Evolutionary conservation across 2,888 invertebrate genomes (phyloP).

Genomic region (Phytoseiulus persimilis): DNA sequence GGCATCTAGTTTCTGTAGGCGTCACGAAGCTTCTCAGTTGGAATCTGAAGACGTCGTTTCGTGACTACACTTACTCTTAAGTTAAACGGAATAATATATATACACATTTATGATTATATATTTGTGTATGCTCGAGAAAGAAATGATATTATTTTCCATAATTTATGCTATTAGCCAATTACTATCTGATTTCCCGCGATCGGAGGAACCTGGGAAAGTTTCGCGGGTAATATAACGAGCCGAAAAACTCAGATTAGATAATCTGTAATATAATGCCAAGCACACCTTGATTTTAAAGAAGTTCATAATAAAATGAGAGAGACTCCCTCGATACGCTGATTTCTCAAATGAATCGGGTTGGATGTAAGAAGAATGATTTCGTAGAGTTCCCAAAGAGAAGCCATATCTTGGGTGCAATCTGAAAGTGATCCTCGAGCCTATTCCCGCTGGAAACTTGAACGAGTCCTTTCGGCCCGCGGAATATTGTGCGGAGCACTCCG

Average conservation of each 20-base stretch:
- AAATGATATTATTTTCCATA: background rate
- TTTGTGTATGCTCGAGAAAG: background rate
- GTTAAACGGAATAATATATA: background rate
- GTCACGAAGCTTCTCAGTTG: background rate
- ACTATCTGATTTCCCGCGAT: no score
- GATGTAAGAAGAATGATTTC: no score
- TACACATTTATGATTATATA: background rate
- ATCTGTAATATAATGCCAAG: conserved; percentile 36
- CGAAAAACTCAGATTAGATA: conserved; percentile 1
- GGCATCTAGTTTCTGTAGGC: background rate
- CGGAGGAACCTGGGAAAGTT: background rate
- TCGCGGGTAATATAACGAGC: background rate
- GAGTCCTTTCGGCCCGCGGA: no score
- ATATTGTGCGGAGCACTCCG: no score
- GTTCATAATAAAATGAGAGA: background rate
- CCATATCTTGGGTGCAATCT: no score
- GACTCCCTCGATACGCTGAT: background rate
- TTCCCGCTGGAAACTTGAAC: no score
- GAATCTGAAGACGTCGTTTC: background rate
- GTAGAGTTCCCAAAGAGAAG: no score
- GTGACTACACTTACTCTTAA: background rate
- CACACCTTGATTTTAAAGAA: background rate
- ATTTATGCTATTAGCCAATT: background rate
- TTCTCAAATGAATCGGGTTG: no score
- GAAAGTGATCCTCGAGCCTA: no score